Conservation (phyloP, 2,797 vertebrate genomes). For the Morus bassanus region DNA sequence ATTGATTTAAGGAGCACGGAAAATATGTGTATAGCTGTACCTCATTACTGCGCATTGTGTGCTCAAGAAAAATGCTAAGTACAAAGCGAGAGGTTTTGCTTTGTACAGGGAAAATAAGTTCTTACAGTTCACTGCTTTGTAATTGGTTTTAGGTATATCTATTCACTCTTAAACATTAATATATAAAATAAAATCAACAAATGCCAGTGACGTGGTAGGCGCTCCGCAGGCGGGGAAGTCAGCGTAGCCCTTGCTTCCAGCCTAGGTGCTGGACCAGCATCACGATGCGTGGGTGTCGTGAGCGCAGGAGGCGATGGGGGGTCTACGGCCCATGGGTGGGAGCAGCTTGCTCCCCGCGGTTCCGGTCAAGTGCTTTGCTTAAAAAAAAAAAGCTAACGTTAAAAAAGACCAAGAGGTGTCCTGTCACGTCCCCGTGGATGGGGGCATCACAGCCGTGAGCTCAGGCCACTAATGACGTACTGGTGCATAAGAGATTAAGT, state of each 20-base stretch:
- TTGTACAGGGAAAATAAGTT: background rate
- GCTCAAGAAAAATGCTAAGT: background rate
- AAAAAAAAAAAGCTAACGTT: background rate
- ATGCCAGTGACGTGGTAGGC: accelerated
- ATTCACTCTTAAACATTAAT: background rate
- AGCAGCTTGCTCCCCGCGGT: background rate
- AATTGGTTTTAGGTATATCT: background rate
- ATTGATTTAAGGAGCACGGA: background rate
- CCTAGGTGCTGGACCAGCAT: too few species aligned
- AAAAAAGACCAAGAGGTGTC: background rate
- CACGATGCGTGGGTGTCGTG: background rate
- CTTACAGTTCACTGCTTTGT: background rate
- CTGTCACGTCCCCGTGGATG: accelerated
- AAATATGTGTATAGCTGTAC: background rate
- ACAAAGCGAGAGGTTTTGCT: background rate
- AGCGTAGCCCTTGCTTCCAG: background rate
- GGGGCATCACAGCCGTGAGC: accelerated
- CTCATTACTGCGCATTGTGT: background rate
- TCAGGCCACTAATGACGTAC: accelerated
- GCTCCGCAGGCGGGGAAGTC: too few species aligned
- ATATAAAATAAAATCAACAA: background rate
- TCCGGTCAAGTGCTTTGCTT: accelerated
- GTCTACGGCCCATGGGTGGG: accelerated
- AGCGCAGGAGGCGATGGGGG: accelerated
- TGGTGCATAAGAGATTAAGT: accelerated